Evolutionary conservation across 1,140 invertebrate species (phyloP), one percentile per base, ranked within the genome.

Genomic region (Drosophila subobscura): DNA sequence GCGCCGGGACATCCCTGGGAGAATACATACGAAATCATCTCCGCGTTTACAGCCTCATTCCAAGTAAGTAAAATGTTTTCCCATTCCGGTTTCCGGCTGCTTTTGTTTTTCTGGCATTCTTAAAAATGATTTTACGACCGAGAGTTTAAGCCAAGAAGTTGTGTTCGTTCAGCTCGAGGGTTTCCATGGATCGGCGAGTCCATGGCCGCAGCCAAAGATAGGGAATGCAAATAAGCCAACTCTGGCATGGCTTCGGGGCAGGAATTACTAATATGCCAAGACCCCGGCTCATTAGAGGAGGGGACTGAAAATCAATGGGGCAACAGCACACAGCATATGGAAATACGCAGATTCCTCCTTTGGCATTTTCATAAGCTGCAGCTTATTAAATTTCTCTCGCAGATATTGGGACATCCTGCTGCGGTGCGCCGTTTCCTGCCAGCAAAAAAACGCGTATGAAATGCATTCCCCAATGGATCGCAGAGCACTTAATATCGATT

Each of bases 1-100:
- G 93, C 93, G 16, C 93, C 93, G 49, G 92, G 93, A 29, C 94
- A 95, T 78, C 92, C 94, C 6, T 95, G 94, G 93, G 96, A 96
- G 91, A 92, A 94, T 51, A 92, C 94, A 52, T 98, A 99, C 92
- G 96, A 97, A 89, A 77, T 91, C 60, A 93, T 96, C 59, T 96
- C 97, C 5, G 97, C 97, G 45, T 92, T 97, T 61, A 95, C 95
- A 14, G 95, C 96, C 37, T 98, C 97, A 47, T 95, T 97, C 89
- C 98, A 99, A 94, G 97, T 97, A 92, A 93, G 92, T 90, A 79
- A 58, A 75, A 75, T 75, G 61, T 74, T 65, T 65, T 73, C 50
- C 7, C 25, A 12, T 2, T 4, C 7, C 49, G 27, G 12, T 25
- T 33, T 54, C 20, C 41, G 7, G 37, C 33, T 37, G 42, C 40